Evolutionary conservation across 2,888 invertebrate genomes (phyloP), one percentile per base, ranked within the genome.

Genomic region (Oscheius sp.): DNA sequence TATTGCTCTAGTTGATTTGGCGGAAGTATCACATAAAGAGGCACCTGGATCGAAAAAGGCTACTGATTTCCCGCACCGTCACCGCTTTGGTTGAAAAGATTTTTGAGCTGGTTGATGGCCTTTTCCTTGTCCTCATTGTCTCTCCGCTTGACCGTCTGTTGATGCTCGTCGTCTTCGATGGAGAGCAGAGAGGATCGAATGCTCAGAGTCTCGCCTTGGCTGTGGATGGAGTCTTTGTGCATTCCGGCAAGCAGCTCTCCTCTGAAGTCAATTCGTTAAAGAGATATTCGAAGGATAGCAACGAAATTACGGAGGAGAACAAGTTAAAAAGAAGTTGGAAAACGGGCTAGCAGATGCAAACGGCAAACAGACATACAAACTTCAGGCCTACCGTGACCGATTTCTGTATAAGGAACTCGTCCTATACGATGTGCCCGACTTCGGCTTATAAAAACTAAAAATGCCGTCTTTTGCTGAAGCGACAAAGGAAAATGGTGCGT

Each of bases 221-320:
- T 77, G 58, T 79, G 79, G 35, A 80, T 79, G 21, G 81, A 76
- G 51, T 83, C 79, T 47, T 79, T 79, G 37, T 77, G 81, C 76
- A 83, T 78, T 51, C 79, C 76, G 13, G 78, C 75, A 79, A 83
- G 79, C 76, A 83, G 60, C 35, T 83, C 83, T 47, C 82, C 75
- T 74, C 83, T 83, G 79, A 65, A 81, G 76, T 21, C 21, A 58
- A 7, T 42, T 42, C 7, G 3, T 42, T 5, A 42, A 42, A 42
- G 7, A 42, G 4, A 42, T 55, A 29, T 29, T 55, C 7, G 53
- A 11, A 68, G 35, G 55, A 55, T 51, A 53, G 35, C 13, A 65
- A 47, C 13, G 13, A 65, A 47, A 47, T 29, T 48, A 51, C 13
- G 53, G 7, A 68, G 48, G 47, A 42, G 58, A 50, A 35, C 33